These are phyloP conservation scores for Anorthoa munda DNA, from an alignment of 2,888 invertebrate genomes.

Conservation along the genomic window DNA sequence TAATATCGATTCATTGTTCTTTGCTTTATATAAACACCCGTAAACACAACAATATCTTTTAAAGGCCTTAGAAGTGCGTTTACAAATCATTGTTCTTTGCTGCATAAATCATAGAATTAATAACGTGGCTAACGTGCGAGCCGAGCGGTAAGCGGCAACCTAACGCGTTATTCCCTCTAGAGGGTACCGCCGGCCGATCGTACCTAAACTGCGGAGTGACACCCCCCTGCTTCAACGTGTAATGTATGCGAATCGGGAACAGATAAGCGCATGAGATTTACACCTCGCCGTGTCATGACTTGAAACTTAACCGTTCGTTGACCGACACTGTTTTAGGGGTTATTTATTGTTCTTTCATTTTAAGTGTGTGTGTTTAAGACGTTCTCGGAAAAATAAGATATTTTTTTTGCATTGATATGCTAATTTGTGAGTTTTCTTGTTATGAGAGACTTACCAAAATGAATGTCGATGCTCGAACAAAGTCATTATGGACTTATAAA, in stretches of 20 bases:
- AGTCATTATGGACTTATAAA: neutral
- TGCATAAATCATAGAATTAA: too few relatives aligned
- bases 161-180: too few relatives aligned
- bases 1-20: too few relatives aligned
- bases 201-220: too few relatives aligned
- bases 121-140: too few relatives aligned
- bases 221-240: too few relatives aligned
- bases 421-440: constrained; percentile 34
- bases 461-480: neutral
- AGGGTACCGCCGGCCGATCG: too few relatives aligned
- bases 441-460: neutral
- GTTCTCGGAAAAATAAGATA: constrained; percentile 42
- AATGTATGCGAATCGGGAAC: constrained; percentile 81
- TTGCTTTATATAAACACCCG: too few relatives aligned
- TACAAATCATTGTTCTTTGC: too few relatives aligned
- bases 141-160: too few relatives aligned
- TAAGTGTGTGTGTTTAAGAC: constrained; percentile 55
- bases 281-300: constrained; percentile 82
- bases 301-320: constrained; percentile 81
- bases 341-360: constrained; percentile 68
- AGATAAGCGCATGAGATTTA: constrained; percentile 88
- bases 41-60: too few relatives aligned
- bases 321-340: constrained; percentile 71
- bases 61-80: too few relatives aligned
- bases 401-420: constrained; percentile 30